These are phyloP conservation scores for Armadillidium nasatum DNA, from an alignment of 1,140 invertebrate genomes.

Conservation along the genomic window DNA sequence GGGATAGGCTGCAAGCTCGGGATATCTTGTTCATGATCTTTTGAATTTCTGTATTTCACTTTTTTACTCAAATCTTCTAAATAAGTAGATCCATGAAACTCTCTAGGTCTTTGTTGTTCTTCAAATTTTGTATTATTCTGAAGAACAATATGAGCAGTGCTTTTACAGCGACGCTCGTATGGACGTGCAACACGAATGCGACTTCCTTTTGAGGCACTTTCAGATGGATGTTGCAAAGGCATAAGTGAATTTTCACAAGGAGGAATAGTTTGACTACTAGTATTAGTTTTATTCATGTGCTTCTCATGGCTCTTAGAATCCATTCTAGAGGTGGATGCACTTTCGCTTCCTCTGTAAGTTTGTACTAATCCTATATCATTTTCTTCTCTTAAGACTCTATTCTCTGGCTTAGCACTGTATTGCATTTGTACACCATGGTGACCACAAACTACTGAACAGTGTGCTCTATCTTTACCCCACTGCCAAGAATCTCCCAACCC, in stretches of 20 bases:
- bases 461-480: slow-evolving; percentile 22
- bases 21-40: not conserved
- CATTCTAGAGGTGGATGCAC: not conserved
- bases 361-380: no score
- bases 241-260: slow-evolving; percentile 7
- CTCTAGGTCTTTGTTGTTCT: not conserved
- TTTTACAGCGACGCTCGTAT: slow-evolving; percentile 56
- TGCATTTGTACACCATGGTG: not conserved
- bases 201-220: not conserved
- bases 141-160: slow-evolving; percentile 62
- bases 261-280: slow-evolving; percentile 32
- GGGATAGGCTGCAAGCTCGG: not conserved
- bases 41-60: not conserved
- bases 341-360: not conserved
- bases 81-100: not conserved
- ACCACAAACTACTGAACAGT: slow-evolving; percentile 24
- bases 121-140: slow-evolving; percentile 37
- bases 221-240: slow-evolving; percentile 5
- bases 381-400: not conserved
- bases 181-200: slow-evolving; percentile 47
- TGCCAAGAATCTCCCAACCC: not conserved
- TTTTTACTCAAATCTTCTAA: not conserved
- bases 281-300: not conserved
- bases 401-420: not conserved
- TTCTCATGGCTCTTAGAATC: slow-evolving; percentile 20